These are phyloP conservation scores for Siniperca chuatsi DNA, from an alignment of 2,113 vertebrate species.

Conservation along the genomic window DNA sequence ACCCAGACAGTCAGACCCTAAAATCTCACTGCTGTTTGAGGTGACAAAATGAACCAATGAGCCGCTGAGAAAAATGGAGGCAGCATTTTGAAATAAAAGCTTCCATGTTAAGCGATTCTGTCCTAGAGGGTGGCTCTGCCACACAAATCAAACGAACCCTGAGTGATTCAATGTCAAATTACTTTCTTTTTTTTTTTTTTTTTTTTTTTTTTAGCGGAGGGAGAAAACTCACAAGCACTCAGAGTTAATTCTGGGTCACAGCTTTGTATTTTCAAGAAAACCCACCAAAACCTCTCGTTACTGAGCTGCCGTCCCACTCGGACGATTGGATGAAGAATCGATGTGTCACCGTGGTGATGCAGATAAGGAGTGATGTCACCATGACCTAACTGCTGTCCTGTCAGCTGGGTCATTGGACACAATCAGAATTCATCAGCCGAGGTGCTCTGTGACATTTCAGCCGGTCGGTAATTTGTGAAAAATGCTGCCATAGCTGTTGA, in stretches of 20 bases:
- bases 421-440: slow-evolving; percentile 50
- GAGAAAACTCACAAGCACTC: neutral
- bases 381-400: neutral
- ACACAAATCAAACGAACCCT: neutral
- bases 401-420: slow-evolving; percentile 9
- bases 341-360: slow-evolving; percentile 38
- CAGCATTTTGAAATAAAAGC: neutral
- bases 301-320: neutral
- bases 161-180: neutral
- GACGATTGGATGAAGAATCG: neutral
- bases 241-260: neutral
- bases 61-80: neutral
- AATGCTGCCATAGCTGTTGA: neutral
- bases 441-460: slow-evolving; percentile 33
- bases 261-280: neutral
- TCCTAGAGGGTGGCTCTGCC: neutral
- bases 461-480: neutral
- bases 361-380: slow-evolving; percentile 28
- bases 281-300: neutral
- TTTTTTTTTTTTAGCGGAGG: no score
- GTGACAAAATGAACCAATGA: neutral
- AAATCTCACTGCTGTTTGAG: no score
- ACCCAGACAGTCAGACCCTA: no score
- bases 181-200: neutral
- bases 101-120: neutral